Base-by-base conservation (phyloP, 2,888 invertebrate genomes). In the Pycnomerus fuliginosus region DNA sequence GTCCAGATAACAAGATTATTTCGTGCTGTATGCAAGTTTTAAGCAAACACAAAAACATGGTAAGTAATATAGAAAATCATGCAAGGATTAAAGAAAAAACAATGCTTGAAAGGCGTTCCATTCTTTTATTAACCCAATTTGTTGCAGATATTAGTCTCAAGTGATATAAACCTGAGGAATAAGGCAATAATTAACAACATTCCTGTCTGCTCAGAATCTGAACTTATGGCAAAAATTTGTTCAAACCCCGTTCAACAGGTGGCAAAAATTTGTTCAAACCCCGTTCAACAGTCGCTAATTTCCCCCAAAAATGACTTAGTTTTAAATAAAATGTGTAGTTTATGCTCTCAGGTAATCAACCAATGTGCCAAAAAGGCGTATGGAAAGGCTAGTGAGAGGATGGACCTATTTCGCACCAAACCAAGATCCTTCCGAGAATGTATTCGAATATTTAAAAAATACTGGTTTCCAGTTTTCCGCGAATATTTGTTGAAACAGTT, bases 381-480 rank as follows among this genome's bases (percentile, higher is more conserved):
- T 68, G 76, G 78, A 48, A 70, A 74, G 8, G 61, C 74, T 1
- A 80, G 79, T 79, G 68, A 72, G 31, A 75, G 74, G 38, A 76
- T 80, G 43, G 56, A 79, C 3, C 71, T 75, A 60, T 71, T 78
- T 37, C 67, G 76, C 31, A 45, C 59, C 2, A 78, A 79, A 1
- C 80, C 82, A 0, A 82, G 82, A 81, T 64, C 71, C 2, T 60
- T 82, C 23, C 44, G 58, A 2, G 77, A 78, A 36, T 78, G 80
- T 35, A 62, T 82, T 11, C 70, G 73, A 42, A 77, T 78, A 50
- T 67, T 82, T 52, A 71, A 76, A 38, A 77, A 77, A 59, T 81
- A 82, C 62, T 83, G 82, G 82, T 64, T 74, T 4, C 75, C 79
- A 0, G 78, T 82, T 7, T 82, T 83, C 71, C 71, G 66, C 44